Conservation (phyloP, 2,888 invertebrate genomes). For the Brenthis ino region DNA sequence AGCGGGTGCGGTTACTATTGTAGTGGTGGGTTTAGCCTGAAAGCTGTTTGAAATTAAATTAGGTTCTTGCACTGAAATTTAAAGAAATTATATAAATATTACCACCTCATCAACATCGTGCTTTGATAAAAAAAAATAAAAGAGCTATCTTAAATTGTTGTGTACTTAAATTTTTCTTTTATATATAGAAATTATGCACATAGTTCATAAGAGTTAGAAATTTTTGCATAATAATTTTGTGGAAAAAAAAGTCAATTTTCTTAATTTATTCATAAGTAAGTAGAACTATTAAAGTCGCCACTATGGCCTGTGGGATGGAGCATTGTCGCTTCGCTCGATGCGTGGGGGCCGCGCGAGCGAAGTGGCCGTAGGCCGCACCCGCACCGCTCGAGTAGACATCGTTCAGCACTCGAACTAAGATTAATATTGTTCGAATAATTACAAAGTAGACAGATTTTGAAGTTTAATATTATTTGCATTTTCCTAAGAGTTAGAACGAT, state of each 20-base stretch:
- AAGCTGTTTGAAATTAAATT: not conserved
- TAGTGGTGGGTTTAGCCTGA: not conserved
- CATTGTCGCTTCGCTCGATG: conserved; percentile 31
- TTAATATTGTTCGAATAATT: conserved; percentile 78
- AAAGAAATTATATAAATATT: not conserved
- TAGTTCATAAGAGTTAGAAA: too few species aligned
- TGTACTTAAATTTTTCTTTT: too few species aligned
- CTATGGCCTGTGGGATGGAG: conserved; percentile 3
- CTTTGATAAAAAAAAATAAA: too few species aligned
- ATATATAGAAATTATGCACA: too few species aligned
- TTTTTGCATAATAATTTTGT: too few species aligned
- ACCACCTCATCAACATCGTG: too few species aligned
- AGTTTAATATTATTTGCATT: conserved; percentile 80
- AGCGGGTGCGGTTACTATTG: conserved; percentile 30
- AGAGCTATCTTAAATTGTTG: too few species aligned
- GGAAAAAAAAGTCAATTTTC: too few species aligned
- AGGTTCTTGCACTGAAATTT: not conserved
- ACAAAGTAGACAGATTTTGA: conserved; percentile 74
- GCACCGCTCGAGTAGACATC: conserved; percentile 61
- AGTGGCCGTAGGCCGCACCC: conserved; percentile 38
- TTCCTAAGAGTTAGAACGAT: conserved; percentile 81
- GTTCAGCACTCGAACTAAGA: conserved; percentile 75
- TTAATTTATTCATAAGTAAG: not conserved
- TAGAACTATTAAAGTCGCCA: not conserved
- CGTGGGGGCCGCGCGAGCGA: conserved; percentile 22